Base-by-base conservation (phyloP, 2,113 vertebrate genomes). In the Dendrocopos noguchii region DNA sequence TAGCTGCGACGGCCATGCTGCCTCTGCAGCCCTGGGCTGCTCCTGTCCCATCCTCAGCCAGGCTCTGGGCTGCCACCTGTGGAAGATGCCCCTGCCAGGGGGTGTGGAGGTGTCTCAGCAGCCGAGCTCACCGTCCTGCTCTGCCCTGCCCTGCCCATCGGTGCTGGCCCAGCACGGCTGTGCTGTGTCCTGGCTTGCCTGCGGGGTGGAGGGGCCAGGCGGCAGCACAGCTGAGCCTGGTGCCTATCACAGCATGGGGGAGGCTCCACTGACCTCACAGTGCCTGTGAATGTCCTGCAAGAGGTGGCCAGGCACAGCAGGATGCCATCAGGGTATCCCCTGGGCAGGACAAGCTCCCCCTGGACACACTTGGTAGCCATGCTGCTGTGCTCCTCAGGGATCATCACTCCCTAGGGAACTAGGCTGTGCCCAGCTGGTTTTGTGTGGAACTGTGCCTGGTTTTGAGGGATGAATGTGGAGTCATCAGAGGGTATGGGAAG, bases 341-440 rank as follows among this genome's bases (percentile, higher is more conserved):
- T 27, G 2, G n/a, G 78, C 19, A 79, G 25, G 56, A 31, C 4
- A 8, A 4, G 27, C 53, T 66, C 61, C 50, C 50, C 4, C 9
- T 15, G 44, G 44, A 53, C 52, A 16, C 12, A 0, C n/a, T 33
- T 0, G 1, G 24, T 42, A 7, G 15, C 46, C 14, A 0, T 10
- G 34, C 44, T 6, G 33, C 27, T 33, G n/a, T 4, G 50, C 28
- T 34, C 12, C 6, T 24, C 2, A 6, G n/a, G 61, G 12, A 10
- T 17, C 70, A 3, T 55, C 25, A 55, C 15, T 50, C 24, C 1
- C 2, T 3, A 12, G 42, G 47, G 72, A 65, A 47, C 7, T 28
- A 19, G 56, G 67, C 61, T 28, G 31, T 0, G 0, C 47, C 2
- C 4, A 42, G 42, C 0, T 12, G 7, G 13, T 15, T 44, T 44